Base-by-base conservation (phyloP, 2,797 vertebrate species). In the Arnoldichthys spilopterus region DNA sequence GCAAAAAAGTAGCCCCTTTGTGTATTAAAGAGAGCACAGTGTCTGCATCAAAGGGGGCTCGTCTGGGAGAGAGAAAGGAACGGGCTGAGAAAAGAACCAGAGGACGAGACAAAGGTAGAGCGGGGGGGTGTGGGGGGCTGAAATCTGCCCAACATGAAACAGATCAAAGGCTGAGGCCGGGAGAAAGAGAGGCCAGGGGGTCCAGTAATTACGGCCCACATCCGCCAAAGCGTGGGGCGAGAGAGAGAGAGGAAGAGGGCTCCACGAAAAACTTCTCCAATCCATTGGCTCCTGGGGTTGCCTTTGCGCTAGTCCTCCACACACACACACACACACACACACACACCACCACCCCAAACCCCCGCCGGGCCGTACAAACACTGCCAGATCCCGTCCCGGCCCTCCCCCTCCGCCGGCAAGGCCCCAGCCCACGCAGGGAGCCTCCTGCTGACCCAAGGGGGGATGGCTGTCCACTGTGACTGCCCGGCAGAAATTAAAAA, bases 171-270 rank as follows among this genome's bases (percentile, higher is more conserved):
- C 88, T 56, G 85, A 89, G 92, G 93, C 93, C 92, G 90, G 93
- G 94, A 94, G 94, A 96, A 95, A 93, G 92, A 91, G 92, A 92
- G 94, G 89, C 95, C 92, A 91, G 95, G 96, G 95, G 96, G 96
- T 95, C 95, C 94, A 92, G 94, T 97, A 97, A 98, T 97, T 97
- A 96, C 94, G 96, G 94, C 92, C 94, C 92, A 92, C 94, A 95
- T 95, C 96, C 95, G 92, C 94, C 93, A 91, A 94, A 93, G 76
- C 51, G 24, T 91, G 95, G 86, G 90, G 94, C 62, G 81, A 80
- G 75, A 56, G 79, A 45, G 61, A 28, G 58, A 51, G 79, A 76
- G 85, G 86, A 80, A 75, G 15, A 85, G 82, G 79, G 82, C 81
- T 80, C 79, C 83, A 83, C 77, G 78, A 89, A 93, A 93, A 92